These are phyloP conservation scores for Eospalax fontanierii DNA, from an alignment of 2,797 vertebrate species.

Conservation along the genomic window DNA sequence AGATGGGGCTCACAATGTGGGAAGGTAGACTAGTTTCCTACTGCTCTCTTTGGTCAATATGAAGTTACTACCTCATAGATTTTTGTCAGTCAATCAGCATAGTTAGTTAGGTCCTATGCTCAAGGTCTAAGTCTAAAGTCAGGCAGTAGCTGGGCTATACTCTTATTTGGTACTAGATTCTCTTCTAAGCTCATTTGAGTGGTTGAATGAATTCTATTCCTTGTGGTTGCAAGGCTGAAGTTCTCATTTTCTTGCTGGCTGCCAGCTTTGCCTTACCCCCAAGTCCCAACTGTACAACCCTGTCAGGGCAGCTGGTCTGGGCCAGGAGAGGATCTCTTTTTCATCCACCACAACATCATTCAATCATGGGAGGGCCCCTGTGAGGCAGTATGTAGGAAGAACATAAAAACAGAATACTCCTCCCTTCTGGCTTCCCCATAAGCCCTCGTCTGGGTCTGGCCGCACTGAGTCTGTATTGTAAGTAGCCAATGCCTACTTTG, in stretches of 20 bases:
- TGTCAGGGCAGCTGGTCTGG: background rate
- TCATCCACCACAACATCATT: background rate
- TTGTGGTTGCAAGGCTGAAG: background rate
- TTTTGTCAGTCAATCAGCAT: background rate
- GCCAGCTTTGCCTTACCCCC: background rate
- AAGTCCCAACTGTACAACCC: background rate
- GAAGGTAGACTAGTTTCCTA: background rate
- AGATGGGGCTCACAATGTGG: background rate
- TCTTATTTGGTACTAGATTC: background rate
- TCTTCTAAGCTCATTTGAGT: background rate
- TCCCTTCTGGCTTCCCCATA: fast-evolving
- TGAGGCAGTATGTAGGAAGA: background rate
- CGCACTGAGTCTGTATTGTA: background rate
- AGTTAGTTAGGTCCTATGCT: background rate
- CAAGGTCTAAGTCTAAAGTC: background rate
- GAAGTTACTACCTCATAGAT: background rate
- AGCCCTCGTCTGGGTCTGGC: background rate
- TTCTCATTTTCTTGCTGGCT: background rate
- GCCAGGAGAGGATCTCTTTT: background rate
- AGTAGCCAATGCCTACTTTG: background rate
- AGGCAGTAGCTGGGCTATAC: background rate
- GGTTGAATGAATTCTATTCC: background rate
- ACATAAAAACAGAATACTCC: background rate
- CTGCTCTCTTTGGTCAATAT: background rate
- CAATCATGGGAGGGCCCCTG: background rate